Evolutionary conservation across 1,140 invertebrate species (phyloP), one percentile per base, ranked within the genome.

Genomic region (Dendroctonus valens): DNA sequence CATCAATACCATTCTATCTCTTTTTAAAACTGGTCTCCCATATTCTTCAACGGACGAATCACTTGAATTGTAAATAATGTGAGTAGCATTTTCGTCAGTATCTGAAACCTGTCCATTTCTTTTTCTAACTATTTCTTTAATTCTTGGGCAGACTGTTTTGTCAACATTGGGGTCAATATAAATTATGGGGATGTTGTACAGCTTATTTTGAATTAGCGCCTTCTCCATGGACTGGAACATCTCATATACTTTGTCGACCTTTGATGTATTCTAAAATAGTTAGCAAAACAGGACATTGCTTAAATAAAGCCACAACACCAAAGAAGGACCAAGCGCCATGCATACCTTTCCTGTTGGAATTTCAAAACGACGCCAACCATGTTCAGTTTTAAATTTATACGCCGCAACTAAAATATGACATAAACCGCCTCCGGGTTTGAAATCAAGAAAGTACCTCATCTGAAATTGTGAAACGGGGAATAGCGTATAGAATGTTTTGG

Each of bases 301-400:
- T 57, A 44, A 67, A 61, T 38, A 58, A 53, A 46, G 44, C 62
- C 44, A 63, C 59, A 62, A 69, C 44, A 61, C 51, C 54, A 49
- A 68, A 12, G 9, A 9, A 55, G 14, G 11, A 65, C 41, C 51
- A 37, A 14, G 15, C 40, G 38, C 49, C 14, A 11, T 40, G 60
- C 51, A 81, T 86, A 89, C 87, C 83, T 90, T 89, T 80, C 88
- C 88, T 11, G 91, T 88, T 78, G 91, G 90, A 79, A 95, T 91
- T 83, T 95, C 93, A 79, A 94, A 94, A 80, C 92, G 87, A 73
- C 92, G 85, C 91, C 94, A 97, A 79, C 93, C 91, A 83, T 97
- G 94, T 78, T 98, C 96, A 79, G 88, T 90, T 79, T 97, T 97
- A 81, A 95, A 98, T 76, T 92, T 94, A 83, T 92, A 98, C 74